Conservation (phyloP, 2,113 vertebrate species). For the Pampusana beccarii region DNA sequence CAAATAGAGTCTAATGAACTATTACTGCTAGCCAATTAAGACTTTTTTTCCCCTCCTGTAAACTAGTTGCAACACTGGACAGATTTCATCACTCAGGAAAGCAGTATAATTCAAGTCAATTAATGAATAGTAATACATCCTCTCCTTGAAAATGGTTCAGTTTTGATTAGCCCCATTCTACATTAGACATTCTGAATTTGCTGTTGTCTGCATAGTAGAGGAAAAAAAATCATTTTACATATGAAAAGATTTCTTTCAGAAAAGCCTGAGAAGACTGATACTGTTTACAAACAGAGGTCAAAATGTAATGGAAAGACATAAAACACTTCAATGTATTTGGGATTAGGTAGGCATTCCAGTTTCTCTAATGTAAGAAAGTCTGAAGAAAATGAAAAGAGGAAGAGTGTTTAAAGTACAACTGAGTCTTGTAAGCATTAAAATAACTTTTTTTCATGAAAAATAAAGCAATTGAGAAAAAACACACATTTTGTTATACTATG, state of each 20-base stretch:
- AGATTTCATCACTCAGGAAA: not conserved
- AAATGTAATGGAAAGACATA: not conserved
- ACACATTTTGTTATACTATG: not conserved
- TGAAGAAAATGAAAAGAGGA: not conserved
- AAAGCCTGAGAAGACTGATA: not conserved
- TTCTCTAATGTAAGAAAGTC: not conserved
- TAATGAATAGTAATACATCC: not conserved
- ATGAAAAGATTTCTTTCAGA: not conserved
- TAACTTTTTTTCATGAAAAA: not conserved
- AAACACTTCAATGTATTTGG: not conserved
- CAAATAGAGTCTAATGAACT: slow-evolving; percentile 21
- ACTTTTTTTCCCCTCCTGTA: not conserved
- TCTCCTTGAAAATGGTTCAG: not conserved
- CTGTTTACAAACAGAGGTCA: not conserved
- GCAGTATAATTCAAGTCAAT: not conserved
- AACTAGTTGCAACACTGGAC: not conserved
- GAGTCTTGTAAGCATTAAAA: not conserved
- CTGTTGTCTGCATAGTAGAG: not conserved
- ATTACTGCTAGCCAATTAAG: slow-evolving; percentile 8
- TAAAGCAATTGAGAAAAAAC: not conserved
- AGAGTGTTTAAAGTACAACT: not conserved
- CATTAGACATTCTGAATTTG: not conserved
- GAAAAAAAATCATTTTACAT: not conserved
- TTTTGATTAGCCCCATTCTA: not conserved
- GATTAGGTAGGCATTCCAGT: not conserved